Evolutionary conservation across 2,113 vertebrate species (phyloP).

Genomic region (Calyptomena viridis): DNA sequence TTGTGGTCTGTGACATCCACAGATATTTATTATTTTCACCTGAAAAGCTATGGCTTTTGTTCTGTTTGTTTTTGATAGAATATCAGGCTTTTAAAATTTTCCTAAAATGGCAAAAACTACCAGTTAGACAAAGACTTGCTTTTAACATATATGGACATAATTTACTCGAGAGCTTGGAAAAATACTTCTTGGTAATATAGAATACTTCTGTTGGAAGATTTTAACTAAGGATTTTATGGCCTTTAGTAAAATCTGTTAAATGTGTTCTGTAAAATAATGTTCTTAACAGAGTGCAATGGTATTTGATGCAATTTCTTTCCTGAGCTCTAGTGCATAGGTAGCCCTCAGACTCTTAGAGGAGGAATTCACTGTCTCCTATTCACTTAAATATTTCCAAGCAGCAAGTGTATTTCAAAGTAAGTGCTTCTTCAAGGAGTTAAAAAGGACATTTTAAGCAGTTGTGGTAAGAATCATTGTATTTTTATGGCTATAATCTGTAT

Average conservation of each 20-base stretch:
- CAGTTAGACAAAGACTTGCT: not conserved
- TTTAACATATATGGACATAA: not conserved
- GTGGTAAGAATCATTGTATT: not conserved
- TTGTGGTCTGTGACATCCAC: not conserved
- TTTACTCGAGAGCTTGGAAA: conserved; percentile 21
- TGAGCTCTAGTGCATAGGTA: not conserved
- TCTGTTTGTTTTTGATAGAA: conserved; percentile 7
- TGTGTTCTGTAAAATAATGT: conserved; percentile 33
- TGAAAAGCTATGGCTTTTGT: not conserved
- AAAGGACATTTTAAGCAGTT: not conserved
- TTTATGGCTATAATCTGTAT: not conserved
- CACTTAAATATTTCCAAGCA: conserved; percentile 7
- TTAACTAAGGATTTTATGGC: conserved; percentile 14
- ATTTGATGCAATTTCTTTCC: conserved; percentile 19
- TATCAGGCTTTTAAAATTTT: not conserved
- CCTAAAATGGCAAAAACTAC: conserved; percentile 14
- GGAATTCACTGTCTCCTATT: not conserved
- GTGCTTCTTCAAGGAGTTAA: not conserved
- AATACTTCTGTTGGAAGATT: not conserved
- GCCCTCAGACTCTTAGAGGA: not conserved
- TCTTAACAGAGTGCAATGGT: not conserved
- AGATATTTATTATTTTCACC: not conserved
- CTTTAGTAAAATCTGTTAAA: not conserved
- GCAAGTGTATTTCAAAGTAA: not conserved
- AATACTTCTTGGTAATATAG: not conserved